Conservation (phyloP, 2,888 invertebrate species). For the Nymphalis urticae region DNA sequence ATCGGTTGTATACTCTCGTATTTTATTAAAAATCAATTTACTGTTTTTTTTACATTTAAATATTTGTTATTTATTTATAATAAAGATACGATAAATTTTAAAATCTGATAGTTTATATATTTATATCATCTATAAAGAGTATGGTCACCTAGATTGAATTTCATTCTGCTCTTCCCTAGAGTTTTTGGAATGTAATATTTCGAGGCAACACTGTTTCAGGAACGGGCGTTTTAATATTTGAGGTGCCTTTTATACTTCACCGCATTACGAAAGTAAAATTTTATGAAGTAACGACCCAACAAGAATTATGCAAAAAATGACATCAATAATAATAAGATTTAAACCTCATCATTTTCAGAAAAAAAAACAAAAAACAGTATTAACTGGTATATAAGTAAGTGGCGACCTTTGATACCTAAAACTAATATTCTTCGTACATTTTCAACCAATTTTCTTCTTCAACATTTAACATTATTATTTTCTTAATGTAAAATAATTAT, state of each 20-base stretch:
- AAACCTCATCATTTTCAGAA: not conserved
- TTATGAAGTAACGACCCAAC: not conserved
- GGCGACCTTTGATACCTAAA: too few species aligned
- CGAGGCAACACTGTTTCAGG: slow-evolving; percentile 6
- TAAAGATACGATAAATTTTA: not conserved
- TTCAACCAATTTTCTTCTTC: too few species aligned
- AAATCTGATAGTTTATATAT: too few species aligned
- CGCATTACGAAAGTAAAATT: slow-evolving; percentile 9
- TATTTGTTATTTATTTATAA: too few species aligned
- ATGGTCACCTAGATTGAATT: slow-evolving; percentile 2
- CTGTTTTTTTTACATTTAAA: too few species aligned
- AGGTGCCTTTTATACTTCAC: slow-evolving; percentile 18
- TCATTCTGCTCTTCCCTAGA: slow-evolving; percentile 10
- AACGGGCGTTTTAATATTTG: slow-evolving; percentile 22
- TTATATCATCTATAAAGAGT: not conserved
- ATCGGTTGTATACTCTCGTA: too few species aligned
- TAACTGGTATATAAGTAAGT: too few species aligned
- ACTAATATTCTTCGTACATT: too few species aligned
- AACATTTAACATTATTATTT: too few species aligned
- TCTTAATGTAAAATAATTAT: too few species aligned
- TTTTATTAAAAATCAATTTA: too few species aligned
- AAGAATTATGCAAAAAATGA: not conserved
- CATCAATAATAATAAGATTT: not conserved
- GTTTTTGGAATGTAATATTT: slow-evolving; percentile 23
- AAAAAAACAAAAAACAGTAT: too few species aligned